Evolutionary conservation across 2,113 vertebrate species (phyloP).

Genomic region (Caloenas nicobarica): DNA sequence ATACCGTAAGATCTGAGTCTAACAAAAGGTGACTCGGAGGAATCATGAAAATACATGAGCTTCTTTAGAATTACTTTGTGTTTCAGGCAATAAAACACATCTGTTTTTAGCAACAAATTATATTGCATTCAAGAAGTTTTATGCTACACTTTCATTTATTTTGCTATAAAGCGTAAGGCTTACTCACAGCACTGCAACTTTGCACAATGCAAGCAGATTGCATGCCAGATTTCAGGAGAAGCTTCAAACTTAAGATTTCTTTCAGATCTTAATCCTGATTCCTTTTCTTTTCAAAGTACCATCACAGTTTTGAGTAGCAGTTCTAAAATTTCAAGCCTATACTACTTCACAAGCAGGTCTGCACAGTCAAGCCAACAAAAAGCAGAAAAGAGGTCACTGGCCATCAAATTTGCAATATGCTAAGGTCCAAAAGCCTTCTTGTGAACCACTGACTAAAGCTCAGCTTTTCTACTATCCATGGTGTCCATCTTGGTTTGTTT

Average conservation of each 20-base stretch:
- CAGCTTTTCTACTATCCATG: not conserved
- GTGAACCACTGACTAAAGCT: not conserved
- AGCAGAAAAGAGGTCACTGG: not conserved
- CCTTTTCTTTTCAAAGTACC: not conserved
- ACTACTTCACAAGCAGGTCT: not conserved
- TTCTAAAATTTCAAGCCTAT: not conserved
- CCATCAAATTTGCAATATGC: not conserved
- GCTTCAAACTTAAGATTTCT: not conserved
- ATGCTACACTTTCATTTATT: not conserved
- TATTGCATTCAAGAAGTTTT: not conserved
- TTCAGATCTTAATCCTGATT: not conserved
- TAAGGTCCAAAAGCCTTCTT: not conserved
- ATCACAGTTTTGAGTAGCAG: not conserved
- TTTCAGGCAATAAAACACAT: not conserved
- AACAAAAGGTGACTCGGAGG: not conserved
- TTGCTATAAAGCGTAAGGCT: not conserved
- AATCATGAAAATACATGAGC: conserved; percentile 3
- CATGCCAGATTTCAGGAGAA: not conserved
- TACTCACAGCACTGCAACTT: not conserved
- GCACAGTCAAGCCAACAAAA: not conserved
- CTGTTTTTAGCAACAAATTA: not conserved
- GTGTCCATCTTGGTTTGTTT: not conserved
- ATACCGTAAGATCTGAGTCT: not conserved
- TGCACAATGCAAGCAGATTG: not conserved
- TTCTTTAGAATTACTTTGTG: not conserved